A percentile compares a stretch with the other conserved stretches of the same genome.
Evolutionary conservation across 2,888 invertebrate genomes (phyloP).

Genomic region (Escarpia spicata): DNA sequence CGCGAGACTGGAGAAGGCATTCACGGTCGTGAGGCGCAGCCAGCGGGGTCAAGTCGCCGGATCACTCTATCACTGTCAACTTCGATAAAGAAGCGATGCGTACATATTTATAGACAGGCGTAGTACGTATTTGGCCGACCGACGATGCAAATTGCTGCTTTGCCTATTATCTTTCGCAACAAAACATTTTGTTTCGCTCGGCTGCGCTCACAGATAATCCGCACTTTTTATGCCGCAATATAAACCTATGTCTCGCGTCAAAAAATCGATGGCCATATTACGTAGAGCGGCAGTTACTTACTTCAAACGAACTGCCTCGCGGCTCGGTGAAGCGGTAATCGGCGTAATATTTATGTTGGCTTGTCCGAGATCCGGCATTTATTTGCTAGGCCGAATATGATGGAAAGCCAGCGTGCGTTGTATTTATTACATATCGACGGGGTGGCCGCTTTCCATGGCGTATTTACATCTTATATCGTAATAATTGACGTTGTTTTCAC

Average conservation of each 20-base stretch:
- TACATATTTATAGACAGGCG: not conserved
- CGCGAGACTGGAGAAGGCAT: not conserved
- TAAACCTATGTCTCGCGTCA: conserved; percentile 10
- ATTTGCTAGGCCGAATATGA: not conserved
- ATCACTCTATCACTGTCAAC: not conserved
- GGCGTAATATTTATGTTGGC: not conserved
- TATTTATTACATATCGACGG: not conserved
- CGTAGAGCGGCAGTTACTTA: not conserved
- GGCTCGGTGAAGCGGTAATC: not conserved
- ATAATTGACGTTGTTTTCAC: no score
- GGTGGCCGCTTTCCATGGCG: not conserved
- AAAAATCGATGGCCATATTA: not conserved
- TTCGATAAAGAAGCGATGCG: not conserved
- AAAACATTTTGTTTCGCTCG: not conserved
- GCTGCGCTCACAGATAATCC: conserved; percentile 3
- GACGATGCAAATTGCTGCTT: not conserved
- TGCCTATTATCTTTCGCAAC: not conserved
- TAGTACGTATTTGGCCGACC: not conserved
- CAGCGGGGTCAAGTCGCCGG: not conserved
- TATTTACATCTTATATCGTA: not conserved
- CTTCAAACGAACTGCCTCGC: not conserved
- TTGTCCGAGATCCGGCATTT: not conserved
- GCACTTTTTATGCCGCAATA: not conserved
- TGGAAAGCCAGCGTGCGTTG: not conserved
- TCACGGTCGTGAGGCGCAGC: not conserved